Conservation (phyloP, 2,797 vertebrate species). For the Falco concolor region DNA sequence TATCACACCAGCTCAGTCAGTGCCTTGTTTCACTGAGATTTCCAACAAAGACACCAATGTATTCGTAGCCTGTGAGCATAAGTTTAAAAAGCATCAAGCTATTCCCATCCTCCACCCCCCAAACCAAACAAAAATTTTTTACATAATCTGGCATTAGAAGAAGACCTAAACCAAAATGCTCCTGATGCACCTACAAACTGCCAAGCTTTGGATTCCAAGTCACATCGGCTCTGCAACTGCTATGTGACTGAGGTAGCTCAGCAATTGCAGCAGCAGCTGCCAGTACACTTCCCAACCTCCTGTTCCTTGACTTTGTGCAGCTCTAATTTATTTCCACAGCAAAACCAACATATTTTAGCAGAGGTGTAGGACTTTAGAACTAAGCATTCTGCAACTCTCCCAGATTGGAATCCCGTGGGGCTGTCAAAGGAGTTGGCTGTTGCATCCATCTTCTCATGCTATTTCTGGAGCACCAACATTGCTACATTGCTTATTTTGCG, state of each 20-base stretch:
- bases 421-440: neutral
- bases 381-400: accelerated
- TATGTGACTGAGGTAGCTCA: neutral
- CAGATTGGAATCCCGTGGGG: neutral
- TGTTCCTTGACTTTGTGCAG: accelerated
- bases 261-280: neutral
- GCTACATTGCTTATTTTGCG: neutral
- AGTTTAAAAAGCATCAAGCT: neutral
- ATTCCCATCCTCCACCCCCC: accelerated
- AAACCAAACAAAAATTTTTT: no score
- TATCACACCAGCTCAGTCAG: neutral
- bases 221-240: neutral
- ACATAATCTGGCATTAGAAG: neutral
- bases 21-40: neutral
- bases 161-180: neutral
- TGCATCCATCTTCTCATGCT: neutral
- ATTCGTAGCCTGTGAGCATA: neutral
- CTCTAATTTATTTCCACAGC: neutral
- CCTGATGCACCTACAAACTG: neutral
- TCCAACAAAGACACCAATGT: neutral
- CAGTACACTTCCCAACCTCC: neutral
- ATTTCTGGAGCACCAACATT: neutral
- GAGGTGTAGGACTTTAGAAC: neutral
- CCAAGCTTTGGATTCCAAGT: neutral
- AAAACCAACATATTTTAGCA: neutral